Conservation (phyloP, 2,888 invertebrate species). For the Chymomyza procnemis region DNA sequence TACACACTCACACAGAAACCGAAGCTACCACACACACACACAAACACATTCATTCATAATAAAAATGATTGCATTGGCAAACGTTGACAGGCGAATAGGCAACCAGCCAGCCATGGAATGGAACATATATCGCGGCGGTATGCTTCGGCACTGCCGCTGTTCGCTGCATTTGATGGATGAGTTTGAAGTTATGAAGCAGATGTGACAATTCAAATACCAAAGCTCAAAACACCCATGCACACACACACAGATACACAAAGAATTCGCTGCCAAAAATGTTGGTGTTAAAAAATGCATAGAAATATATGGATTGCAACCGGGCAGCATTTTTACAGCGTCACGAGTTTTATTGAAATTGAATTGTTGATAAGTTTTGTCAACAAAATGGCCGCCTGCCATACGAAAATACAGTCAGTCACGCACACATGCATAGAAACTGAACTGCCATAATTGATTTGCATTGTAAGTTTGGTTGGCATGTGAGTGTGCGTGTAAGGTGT, state of each 20-base stretch:
- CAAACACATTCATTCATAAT: constrained; percentile 35
- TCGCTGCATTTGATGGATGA: constrained; percentile 69
- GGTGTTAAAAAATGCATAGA: constrained; percentile 63
- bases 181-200: constrained; percentile 68
- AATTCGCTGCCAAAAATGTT: constrained; percentile 21
- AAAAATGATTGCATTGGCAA: constrained; percentile 70
- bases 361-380: constrained; percentile 73
- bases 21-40: constrained; percentile 17
- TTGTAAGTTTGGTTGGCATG: constrained; percentile 17
- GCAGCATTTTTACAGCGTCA: constrained; percentile 22
- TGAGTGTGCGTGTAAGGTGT: background rate
- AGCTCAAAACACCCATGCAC: constrained; percentile 40
- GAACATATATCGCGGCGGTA: background rate
- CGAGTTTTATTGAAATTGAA: constrained; percentile 72
- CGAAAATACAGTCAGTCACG: constrained; percentile 28
- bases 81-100: constrained; percentile 52
- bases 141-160: constrained; percentile 26
- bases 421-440: constrained; percentile 7
- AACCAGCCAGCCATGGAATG: constrained; percentile 9
- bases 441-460: constrained; percentile 62
- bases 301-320: constrained; percentile 47
- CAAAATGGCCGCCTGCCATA: constrained; percentile 51
- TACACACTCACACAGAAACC: constrained; percentile 16
- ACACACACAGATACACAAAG: background rate
- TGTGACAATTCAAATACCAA: constrained; percentile 73